A percentile compares a stretch with the other conserved stretches of the same genome.
Conservation (phyloP, 1,140 invertebrate species). For the Aphis gossypii region DNA sequence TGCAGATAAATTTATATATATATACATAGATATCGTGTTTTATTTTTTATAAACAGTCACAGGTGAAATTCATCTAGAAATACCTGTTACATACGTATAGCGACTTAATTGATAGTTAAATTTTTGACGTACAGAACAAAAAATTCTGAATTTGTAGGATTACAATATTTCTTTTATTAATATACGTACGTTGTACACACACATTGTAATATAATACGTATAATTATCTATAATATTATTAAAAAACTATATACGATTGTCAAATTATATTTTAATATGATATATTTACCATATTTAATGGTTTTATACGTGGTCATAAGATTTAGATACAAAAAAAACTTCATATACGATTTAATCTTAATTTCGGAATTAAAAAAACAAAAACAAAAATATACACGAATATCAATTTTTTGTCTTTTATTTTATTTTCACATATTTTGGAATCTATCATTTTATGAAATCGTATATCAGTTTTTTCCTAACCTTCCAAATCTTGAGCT, state of each 20-base stretch:
- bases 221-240: not conserved
- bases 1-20: not conserved
- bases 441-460: not conserved
- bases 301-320: too few relatives aligned
- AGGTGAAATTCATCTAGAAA: slow-evolving; percentile 8
- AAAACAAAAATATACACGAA: not conserved
- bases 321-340: too few relatives aligned
- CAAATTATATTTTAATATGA: too few relatives aligned
- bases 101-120: not conserved
- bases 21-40: not conserved
- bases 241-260: not conserved
- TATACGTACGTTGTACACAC: too few relatives aligned
- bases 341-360: not conserved
- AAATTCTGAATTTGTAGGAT: not conserved
- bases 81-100: not conserved
- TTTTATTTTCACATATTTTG: not conserved
- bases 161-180: not conserved
- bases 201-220: not conserved
- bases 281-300: too few relatives aligned
- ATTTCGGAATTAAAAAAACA: not conserved
- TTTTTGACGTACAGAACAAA: not conserved
- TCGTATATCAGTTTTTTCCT: not conserved
- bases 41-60: not conserved
- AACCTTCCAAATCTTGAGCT: not conserved
- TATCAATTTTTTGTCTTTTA: not conserved